A percentile compares a stretch with the other conserved stretches of the same genome.
Conservation (phyloP, 2,113 vertebrate species). For the Dolichotis patagonum region DNA sequence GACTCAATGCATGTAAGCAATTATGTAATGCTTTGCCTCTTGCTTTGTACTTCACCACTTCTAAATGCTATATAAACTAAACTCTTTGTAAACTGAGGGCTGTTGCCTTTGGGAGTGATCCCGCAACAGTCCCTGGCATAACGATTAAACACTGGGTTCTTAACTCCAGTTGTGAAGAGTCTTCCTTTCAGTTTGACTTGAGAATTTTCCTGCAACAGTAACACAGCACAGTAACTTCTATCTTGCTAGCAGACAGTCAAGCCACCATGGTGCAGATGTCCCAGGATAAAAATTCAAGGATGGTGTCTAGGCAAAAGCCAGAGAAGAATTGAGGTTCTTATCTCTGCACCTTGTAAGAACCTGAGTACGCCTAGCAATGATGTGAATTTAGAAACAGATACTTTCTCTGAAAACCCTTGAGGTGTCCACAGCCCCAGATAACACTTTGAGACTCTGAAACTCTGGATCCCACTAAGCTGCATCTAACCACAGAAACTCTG, state of each 20-base stretch:
- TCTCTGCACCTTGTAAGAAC: not conserved
- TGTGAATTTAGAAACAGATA: not conserved
- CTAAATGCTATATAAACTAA: no score
- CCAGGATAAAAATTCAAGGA: not conserved
- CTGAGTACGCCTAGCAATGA: accelerated
- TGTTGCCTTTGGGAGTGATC: no score
- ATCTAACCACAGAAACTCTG: not conserved
- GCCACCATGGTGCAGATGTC: not conserved
- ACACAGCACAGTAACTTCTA: not conserved
- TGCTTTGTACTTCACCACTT: no score
- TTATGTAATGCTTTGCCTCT: no score
- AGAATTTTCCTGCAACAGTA: not conserved
- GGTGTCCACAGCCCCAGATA: not conserved
- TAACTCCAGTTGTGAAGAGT: no score
- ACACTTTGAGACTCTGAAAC: not conserved
- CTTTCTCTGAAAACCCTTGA: not conserved
- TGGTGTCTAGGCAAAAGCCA: not conserved
- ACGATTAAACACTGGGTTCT: no score
- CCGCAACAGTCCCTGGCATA: no score
- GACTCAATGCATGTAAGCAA: no score
- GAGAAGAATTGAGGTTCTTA: not conserved
- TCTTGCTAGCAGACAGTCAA: not conserved
- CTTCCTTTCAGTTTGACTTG: no score
- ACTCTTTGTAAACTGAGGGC: no score
- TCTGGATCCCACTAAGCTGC: not conserved